Evolutionary conservation across 2,797 vertebrate species (phyloP).

Genomic region (Craterocephalus amniculus): DNA sequence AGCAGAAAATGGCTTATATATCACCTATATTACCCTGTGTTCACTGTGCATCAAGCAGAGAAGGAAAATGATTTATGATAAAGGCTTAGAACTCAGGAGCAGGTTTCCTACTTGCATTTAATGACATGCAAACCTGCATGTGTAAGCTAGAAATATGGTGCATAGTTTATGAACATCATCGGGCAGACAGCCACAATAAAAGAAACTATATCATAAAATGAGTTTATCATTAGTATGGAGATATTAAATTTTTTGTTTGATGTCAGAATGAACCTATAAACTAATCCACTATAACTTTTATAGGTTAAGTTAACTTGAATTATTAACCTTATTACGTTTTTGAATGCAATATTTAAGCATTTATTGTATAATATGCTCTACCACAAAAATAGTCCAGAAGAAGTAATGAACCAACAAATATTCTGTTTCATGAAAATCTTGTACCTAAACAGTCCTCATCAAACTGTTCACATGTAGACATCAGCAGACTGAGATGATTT

Average conservation of each 20-base stretch:
- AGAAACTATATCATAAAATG: not conserved
- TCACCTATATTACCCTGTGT: constrained; percentile 52
- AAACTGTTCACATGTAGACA: no score
- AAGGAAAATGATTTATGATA: constrained; percentile 57
- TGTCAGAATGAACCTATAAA: not conserved
- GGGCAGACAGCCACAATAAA: constrained; percentile 22
- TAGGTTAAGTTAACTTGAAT: not conserved
- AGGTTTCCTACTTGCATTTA: constrained; percentile 45
- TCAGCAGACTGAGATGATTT: no score
- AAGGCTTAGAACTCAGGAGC: constrained; percentile 37
- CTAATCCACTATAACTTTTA: not conserved
- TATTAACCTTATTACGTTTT: no score
- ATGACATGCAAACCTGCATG: constrained; percentile 21
- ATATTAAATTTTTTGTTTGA: not conserved
- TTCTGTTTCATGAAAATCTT: no score
- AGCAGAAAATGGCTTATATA: constrained; percentile 48
- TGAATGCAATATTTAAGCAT: not conserved
- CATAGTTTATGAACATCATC: constrained; percentile 16
- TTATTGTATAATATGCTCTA: no score
- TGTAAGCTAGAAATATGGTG: constrained; percentile 20
- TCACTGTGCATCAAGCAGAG: constrained; percentile 46
- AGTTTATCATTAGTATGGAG: no score
- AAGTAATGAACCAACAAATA: no score
- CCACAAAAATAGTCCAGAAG: no score
- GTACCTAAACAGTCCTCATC: no score